phyloP scores from a whole-genome alignment of 2,797 vertebrate genomes.

The Presbytis comata region DNA sequence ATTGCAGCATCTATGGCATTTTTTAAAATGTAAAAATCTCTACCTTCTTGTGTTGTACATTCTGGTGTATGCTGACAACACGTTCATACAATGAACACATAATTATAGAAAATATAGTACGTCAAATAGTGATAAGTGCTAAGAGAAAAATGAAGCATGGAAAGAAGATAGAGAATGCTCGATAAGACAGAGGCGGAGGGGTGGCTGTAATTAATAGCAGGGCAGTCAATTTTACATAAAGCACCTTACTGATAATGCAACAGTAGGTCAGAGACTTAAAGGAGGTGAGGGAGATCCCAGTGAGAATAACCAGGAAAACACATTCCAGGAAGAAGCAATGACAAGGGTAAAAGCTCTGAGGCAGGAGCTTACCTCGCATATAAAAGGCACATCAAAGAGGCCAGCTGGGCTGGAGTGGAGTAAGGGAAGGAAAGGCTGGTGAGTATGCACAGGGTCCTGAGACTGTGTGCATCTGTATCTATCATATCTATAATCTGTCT shows the following conservation, averaged over 20 bases:
- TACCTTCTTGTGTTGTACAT: not conserved
- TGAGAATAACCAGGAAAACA: not conserved
- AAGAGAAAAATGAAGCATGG: not conserved
- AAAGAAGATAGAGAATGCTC: not conserved
- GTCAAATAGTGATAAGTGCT: not conserved
- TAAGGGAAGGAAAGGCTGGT: not conserved
- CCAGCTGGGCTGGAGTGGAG: accelerated
- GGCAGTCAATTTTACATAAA: not conserved
- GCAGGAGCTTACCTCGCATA: not conserved
- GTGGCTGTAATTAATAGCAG: not conserved
- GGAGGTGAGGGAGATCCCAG: not conserved
- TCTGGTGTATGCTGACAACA: not conserved
- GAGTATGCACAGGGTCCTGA: accelerated
- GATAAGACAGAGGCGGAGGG: not conserved
- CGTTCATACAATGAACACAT: not conserved
- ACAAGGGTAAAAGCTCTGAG: not conserved
- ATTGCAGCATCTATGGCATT: not conserved
- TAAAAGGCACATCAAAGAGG: not conserved
- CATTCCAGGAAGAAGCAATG: not conserved
- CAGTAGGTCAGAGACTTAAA: not conserved
- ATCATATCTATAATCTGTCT: not conserved
- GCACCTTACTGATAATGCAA: not conserved
- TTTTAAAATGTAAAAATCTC: not conserved
- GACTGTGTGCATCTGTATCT: not conserved
- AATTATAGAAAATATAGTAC: not conserved